A percentile compares a stretch with the other conserved stretches of the same genome.
Evolutionary conservation across 92 coral and sea anemone species (phyloP).

Genomic region (Pocillopora meandrina): DNA sequence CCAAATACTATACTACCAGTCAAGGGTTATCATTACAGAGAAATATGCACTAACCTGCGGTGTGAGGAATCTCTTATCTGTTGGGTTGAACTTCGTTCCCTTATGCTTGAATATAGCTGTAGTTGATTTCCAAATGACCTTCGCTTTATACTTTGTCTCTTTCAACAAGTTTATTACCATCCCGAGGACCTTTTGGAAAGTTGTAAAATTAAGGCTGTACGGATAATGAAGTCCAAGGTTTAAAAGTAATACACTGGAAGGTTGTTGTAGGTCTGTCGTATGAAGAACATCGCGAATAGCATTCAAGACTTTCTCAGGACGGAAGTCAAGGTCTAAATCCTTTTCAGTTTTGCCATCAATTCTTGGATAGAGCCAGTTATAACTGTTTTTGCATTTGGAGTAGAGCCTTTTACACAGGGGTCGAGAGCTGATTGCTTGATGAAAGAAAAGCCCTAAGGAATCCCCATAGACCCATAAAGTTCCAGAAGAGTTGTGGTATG

Average conservation of each 20-base stretch:
- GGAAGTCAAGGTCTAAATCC: no score
- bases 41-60: conserved; percentile 51
- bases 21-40: no score
- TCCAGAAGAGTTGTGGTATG: conserved; percentile 34
- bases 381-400: conserved; percentile 52
- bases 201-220: no score
- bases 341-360: no score
- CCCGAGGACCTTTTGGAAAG: no score
- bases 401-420: conserved; percentile 55
- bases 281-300: no score
- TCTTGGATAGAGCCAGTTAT: conserved; percentile 77
- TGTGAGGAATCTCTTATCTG: conserved; percentile 74
- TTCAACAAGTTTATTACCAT: no score
- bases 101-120: conserved; percentile 70
- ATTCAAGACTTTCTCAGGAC: no score
- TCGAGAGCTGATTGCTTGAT: conserved; percentile 37
- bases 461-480: conserved; percentile 81
- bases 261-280: no score
- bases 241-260: no score
- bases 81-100: conserved; percentile 40
- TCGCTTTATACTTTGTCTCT: conserved; percentile 41
- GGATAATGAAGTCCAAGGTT: no score
- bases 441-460: conserved; percentile 56
- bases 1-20: no score
- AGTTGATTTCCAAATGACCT: conserved; percentile 76